A percentile compares a stretch with the other conserved stretches of the same genome.
These are phyloP conservation scores for Ophonus ardosiacus DNA, from an alignment of 2,888 invertebrate species.

Conservation along the genomic window DNA sequence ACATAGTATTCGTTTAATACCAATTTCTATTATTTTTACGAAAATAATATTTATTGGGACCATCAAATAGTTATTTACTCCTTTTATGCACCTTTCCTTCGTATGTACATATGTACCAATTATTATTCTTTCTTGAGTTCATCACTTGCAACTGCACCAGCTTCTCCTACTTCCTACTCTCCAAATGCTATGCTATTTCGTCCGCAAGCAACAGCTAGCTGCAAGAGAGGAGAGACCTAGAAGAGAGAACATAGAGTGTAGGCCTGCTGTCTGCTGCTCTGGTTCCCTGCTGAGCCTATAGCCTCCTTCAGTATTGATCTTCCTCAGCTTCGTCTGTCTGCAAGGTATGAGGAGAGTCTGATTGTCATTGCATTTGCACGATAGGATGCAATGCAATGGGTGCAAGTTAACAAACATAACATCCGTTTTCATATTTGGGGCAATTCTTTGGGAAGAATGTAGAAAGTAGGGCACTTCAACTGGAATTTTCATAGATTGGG, in stretches of 20 bases:
- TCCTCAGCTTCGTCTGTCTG: conserved; percentile 46
- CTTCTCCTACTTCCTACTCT: too few species aligned
- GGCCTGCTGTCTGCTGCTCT: conserved; percentile 39
- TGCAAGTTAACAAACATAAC: neutral
- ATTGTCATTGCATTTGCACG: conserved; percentile 9
- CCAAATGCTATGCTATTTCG: too few species aligned
- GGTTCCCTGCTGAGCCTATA: conserved; percentile 54
- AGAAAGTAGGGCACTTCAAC: neutral
- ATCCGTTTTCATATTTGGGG: neutral
- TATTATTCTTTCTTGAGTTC: too few species aligned
- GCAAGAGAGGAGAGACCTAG: neutral
- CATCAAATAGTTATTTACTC: too few species aligned
- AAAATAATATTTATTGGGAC: too few species aligned
- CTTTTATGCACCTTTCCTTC: too few species aligned
- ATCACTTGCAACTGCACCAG: too few species aligned
- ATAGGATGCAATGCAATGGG: neutral
- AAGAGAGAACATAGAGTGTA: conserved; percentile 12
- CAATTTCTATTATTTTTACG: too few species aligned
- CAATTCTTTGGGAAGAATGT: neutral
- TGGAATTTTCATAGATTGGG: neutral
- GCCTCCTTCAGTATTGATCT: conserved; percentile 52
- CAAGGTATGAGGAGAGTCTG: conserved; percentile 24
- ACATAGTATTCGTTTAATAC: too few species aligned
- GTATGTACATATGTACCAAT: too few species aligned
- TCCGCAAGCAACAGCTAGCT: too few species aligned